Percentiles rank a stretch among this genome's conserved stretches.
Conservation (phyloP, 2,888 invertebrate genomes). For the Punctoribates punctum region DNA sequence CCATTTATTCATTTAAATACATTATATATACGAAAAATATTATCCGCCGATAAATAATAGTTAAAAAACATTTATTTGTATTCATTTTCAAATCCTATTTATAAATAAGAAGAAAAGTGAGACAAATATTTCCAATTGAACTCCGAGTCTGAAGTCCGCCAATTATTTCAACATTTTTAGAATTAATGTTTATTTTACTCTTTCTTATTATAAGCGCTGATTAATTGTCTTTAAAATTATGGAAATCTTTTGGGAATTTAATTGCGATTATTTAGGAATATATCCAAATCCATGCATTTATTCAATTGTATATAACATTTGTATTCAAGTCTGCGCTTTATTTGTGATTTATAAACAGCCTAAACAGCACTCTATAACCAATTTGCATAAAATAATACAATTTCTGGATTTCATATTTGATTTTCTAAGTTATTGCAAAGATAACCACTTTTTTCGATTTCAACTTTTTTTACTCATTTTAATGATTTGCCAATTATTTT, state of each 20-base stretch:
- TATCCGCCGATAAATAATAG: background rate
- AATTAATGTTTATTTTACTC: background rate
- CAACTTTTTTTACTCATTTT: too few species aligned
- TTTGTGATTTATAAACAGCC: background rate
- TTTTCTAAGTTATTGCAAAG: background rate
- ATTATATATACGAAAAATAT: background rate
- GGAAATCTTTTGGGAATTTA: conserved; percentile 1
- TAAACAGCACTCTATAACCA: too few species aligned
- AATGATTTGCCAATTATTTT: too few species aligned
- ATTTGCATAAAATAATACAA: too few species aligned
- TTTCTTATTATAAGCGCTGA: background rate
- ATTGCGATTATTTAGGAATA: background rate
- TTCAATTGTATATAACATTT: background rate
- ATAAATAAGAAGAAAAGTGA: background rate
- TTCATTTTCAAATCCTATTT: background rate
- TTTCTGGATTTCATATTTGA: background rate
- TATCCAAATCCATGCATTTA: background rate
- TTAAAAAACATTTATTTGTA: background rate
- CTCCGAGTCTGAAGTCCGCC: background rate
- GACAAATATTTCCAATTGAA: background rate
- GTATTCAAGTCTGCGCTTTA: background rate
- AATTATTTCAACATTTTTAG: background rate
- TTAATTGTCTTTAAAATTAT: conserved; percentile 19
- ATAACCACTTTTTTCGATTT: too few species aligned
- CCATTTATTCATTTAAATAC: background rate